Base-by-base conservation (phyloP, 1,140 invertebrate species). In the Teleogryllus occipitalis region DNA sequence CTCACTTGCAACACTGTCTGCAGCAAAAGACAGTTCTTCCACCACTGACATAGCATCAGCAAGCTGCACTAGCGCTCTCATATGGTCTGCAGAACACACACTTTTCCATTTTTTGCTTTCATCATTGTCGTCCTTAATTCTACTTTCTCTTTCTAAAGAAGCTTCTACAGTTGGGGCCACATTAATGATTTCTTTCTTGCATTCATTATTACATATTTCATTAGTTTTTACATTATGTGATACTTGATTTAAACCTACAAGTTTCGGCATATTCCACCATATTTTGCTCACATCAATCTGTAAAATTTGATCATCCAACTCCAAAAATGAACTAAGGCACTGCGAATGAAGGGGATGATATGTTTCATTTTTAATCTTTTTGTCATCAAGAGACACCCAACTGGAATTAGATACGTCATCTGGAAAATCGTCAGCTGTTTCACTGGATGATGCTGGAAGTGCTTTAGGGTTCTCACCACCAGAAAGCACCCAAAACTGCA, bases 401-500 rank as follows among this genome's bases (percentile, higher is more conserved):
- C 54, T 65, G 54, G 54, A 65, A 65, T 65, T 65, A 18, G 54
- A 65, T 7, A 7, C 3, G 54, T 65, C 54, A 65, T 65, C 54
- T 18, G 10, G 54, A 18, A 65, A 18, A 7, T 65, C 54, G 2
- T 65, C 54, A 14, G 10, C 2, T 39, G 27, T 39, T 65, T 65
- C 54, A 10, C 2, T 14, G 54, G 54, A 10, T 65, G 10, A 10
- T 14, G 2, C 54, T 14, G 54, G 10, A 65, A 65, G 54, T 65
- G 54, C 10, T 65, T 65, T 10, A 65, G 54, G 3, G 76, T 21
- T 46, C 8, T 77, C 81, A 77, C n/a, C 81, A 27, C 86, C 86
- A 75, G 87, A 90, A 76, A 88, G 83, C 80, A 91, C 85, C 83
- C 91, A 89, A 86, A 91, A 93, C 83, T 95, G 93, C 79, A 94